phyloP scores from a whole-genome alignment of 2,888 invertebrate genomes.

The Chouioia cunea region DNA sequence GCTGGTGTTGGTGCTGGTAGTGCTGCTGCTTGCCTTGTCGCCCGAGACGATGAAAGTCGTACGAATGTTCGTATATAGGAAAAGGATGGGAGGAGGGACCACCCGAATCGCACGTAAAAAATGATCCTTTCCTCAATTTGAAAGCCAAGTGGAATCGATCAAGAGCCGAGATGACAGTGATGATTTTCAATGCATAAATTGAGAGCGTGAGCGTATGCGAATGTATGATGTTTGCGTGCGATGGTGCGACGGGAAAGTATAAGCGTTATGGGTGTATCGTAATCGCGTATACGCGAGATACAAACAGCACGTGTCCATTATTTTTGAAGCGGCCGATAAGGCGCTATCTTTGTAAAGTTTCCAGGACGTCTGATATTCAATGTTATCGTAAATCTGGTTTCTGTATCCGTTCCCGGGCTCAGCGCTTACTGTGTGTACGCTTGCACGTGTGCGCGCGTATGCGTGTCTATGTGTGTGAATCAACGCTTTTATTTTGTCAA shows the following conservation, averaged over 20 bases:
- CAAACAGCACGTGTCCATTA: background rate
- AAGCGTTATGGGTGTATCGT: background rate
- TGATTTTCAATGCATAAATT: too few species aligned
- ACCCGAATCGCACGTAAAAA: slow-evolving; percentile 30
- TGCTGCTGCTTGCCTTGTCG: slow-evolving; percentile 48
- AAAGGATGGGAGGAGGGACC: background rate
- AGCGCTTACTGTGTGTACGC: background rate
- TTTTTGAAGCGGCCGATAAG: background rate
- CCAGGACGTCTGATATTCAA: too few species aligned
- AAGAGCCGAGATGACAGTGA: too few species aligned
- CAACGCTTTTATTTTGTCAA: too few species aligned
- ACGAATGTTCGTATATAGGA: slow-evolving; percentile 23
- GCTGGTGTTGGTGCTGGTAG: slow-evolving; percentile 48
- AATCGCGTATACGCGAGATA: too few species aligned
- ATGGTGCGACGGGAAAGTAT: background rate
- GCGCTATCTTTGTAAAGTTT: too few species aligned
- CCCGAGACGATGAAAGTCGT: slow-evolving; percentile 35
- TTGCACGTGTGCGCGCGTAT: background rate
- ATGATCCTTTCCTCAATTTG: slow-evolving; percentile 25
- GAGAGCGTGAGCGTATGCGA: too few species aligned
- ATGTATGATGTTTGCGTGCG: too few species aligned
- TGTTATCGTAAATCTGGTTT: slow-evolving; percentile 14
- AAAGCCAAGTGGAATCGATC: too few species aligned
- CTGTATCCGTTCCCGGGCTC: background rate
- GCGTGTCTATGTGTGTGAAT: too few species aligned